phyloP scores from a whole-genome alignment of 2,113 vertebrate species.

The Burhinus oedicnemus region DNA sequence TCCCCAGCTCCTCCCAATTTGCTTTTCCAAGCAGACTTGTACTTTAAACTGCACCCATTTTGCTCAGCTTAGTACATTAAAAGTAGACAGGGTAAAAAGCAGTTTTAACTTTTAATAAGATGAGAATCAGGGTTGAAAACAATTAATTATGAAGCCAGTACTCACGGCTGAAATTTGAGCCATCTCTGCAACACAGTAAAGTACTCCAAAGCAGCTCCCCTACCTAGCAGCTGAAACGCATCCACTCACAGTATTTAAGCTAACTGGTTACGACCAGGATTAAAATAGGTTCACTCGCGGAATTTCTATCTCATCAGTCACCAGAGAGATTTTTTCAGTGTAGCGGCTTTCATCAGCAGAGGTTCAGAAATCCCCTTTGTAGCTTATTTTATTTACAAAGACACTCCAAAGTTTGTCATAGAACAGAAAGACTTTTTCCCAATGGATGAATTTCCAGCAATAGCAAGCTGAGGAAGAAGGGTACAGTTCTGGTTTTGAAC shows the following conservation, averaged over 20 bases:
- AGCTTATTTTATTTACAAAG: slow-evolving; percentile 4
- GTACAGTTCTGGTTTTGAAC: not conserved
- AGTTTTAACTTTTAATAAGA: not conserved
- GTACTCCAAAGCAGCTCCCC: not conserved
- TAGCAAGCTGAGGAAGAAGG: not conserved
- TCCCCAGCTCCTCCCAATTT: not conserved
- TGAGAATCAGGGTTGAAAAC: not conserved
- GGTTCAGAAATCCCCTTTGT: not conserved
- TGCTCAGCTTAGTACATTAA: slow-evolving; percentile 13
- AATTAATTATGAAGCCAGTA: not conserved
- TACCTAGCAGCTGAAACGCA: not conserved
- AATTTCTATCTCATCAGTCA: not conserved
- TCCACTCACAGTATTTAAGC: not conserved
- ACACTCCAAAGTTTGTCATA: not conserved
- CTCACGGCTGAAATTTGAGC: not conserved
- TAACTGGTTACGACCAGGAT: not conserved
- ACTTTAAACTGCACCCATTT: slow-evolving; percentile 8
- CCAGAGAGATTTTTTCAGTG: not conserved
- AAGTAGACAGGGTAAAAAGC: not conserved
- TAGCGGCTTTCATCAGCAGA: not conserved
- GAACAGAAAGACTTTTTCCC: not conserved
- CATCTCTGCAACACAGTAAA: not conserved
- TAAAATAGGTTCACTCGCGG: not conserved
- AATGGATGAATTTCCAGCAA: not conserved
- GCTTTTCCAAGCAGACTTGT: not conserved